A percentile compares a stretch with the other conserved stretches of the same genome.
Evolutionary conservation across 1,140 invertebrate genomes (phyloP).

Genomic region (Papilio polytes): DNA sequence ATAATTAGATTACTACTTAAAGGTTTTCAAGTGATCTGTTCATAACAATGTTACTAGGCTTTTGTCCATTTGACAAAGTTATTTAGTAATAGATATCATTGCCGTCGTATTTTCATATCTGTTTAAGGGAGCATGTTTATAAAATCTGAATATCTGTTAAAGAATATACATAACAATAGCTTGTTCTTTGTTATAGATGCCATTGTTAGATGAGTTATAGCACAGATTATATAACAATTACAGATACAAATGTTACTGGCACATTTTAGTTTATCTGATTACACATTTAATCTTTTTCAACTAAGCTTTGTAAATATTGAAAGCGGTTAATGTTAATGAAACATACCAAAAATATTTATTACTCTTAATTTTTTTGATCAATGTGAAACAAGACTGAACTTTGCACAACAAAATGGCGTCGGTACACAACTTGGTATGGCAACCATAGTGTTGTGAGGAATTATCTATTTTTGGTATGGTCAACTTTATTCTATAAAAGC

Average conservation of each 20-base stretch:
- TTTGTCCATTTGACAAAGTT: conserved; percentile 22
- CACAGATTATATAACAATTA: not conserved
- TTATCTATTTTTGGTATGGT: conserved; percentile 16
- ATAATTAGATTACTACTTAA: conserved; percentile 23
- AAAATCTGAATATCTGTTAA: not conserved
- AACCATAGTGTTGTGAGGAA: conserved; percentile 8
- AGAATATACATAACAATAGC: not conserved
- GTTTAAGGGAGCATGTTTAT: not conserved
- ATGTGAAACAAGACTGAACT: conserved; percentile 30
- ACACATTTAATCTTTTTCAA: not conserved
- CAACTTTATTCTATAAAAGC: not conserved
- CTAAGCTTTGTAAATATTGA: conserved; percentile 22
- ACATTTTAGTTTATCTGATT: not conserved
- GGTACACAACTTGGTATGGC: conserved; percentile 5
- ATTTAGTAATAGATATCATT: not conserved
- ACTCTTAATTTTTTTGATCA: conserved; percentile 16
- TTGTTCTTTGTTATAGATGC: not conserved
- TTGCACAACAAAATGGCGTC: conserved; percentile 1
- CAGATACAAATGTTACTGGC: not conserved
- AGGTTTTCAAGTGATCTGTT: conserved; percentile 17
- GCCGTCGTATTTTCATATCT: conserved; percentile 2
- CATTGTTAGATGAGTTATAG: conserved; percentile 3
- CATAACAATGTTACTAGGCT: conserved; percentile 9
- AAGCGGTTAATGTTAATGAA: not conserved
- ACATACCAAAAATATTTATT: conserved; percentile 37